Evolutionary conservation across 2,888 invertebrate genomes (phyloP).

Genomic region (Trissoscelio sp.): DNA sequence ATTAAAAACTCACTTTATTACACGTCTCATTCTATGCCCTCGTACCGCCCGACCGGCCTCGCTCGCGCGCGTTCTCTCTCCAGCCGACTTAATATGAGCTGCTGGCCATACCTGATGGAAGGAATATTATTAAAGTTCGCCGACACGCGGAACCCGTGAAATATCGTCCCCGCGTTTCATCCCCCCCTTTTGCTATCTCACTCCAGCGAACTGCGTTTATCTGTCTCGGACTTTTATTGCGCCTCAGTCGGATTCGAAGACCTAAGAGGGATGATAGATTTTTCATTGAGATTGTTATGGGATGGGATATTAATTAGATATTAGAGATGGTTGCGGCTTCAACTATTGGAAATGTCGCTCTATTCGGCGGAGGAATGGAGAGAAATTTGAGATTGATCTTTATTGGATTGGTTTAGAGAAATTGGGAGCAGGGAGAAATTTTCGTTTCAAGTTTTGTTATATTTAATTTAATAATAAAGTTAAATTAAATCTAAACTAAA

Average conservation of each 20-base stretch:
- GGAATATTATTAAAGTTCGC: constrained; percentile 83
- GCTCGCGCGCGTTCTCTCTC: constrained; percentile 11
- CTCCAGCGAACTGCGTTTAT: constrained; percentile 52
- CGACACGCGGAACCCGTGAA: constrained; percentile 82
- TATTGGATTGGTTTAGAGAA: too few species aligned
- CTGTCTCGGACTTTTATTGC: constrained; percentile 67
- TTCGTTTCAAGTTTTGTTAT: too few species aligned
- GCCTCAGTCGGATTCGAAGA: constrained; percentile 58
- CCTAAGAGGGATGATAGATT: constrained; percentile 31
- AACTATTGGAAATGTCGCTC: too few species aligned
- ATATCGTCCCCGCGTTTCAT: constrained; percentile 76
- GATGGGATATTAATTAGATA: constrained; percentile 27
- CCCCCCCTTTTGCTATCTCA: too few species aligned
- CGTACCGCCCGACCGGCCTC: constrained; percentile 33
- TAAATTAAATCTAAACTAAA: too few species aligned
- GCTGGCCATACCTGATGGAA: constrained; percentile 81
- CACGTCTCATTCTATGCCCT: constrained; percentile 81
- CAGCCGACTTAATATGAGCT: constrained; percentile 68
- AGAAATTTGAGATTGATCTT: too few species aligned
- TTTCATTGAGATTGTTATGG: constrained; percentile 5
- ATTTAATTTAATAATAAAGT: too few species aligned
- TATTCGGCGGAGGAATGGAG: too few species aligned
- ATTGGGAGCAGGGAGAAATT: too few species aligned
- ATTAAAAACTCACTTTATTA: constrained; percentile 84
- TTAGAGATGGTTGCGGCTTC: background rate